Conservation (phyloP, 2,113 vertebrate genomes). For the Empidonax traillii region DNA sequence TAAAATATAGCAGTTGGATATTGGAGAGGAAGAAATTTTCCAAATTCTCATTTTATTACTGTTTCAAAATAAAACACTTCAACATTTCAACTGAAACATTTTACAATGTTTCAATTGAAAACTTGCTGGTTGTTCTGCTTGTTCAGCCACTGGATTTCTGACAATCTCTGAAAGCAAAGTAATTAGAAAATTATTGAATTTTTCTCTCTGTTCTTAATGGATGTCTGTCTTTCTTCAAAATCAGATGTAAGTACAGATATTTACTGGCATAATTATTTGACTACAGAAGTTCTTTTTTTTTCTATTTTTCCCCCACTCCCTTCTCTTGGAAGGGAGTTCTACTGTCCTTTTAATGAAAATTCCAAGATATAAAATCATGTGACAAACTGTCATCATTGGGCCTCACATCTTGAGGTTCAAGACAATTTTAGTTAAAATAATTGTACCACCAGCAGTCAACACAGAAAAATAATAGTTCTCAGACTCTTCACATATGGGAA, state of each 20-base stretch:
- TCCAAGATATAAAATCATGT: not conserved
- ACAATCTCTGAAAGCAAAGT: not conserved
- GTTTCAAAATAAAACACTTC: not conserved
- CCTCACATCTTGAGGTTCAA: not conserved
- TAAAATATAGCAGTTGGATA: not conserved
- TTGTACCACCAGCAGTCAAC: not conserved
- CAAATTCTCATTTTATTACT: not conserved
- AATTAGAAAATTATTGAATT: not conserved
- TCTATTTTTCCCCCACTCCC: too few relatives aligned
- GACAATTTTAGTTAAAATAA: not conserved
- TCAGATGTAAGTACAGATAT: not conserved
- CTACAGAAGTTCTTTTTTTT: not conserved
- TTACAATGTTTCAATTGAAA: not conserved
- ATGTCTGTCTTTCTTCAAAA: not conserved
- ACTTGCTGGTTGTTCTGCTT: not conserved
- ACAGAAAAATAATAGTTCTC: not conserved
- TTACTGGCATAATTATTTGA: not conserved
- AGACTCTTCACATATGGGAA: not conserved
- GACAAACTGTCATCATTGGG: not conserved
- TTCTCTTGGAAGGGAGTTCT: not conserved
- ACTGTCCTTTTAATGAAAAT: not conserved
- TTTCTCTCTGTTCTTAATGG: not conserved
- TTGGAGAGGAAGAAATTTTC: not conserved
- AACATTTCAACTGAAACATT: not conserved
- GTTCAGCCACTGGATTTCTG: not conserved